Conservation (phyloP, 2,113 vertebrate genomes). For the Pygoscelis adeliae region DNA sequence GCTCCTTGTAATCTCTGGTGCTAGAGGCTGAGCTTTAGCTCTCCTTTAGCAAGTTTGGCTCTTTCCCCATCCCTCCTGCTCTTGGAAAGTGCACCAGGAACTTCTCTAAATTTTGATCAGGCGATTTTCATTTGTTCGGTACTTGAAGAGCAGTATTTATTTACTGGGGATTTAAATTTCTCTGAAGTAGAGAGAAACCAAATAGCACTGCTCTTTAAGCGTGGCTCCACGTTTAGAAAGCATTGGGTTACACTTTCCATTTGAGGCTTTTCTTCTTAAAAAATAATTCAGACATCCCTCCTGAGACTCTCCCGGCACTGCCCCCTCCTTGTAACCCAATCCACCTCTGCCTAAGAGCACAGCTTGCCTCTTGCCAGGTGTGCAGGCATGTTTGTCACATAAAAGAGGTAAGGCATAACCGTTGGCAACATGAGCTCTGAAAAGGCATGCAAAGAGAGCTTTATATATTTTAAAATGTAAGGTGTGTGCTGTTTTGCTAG, state of each 20-base stretch:
- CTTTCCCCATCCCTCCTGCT: neutral
- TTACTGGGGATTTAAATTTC: slow-evolving; percentile 64
- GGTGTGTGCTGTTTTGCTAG: neutral
- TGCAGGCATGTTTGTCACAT: slow-evolving; percentile 41
- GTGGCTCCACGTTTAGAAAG: slow-evolving; percentile 50
- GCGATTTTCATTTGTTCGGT: slow-evolving; percentile 51
- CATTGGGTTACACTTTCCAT: slow-evolving; percentile 71
- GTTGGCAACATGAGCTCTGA: slow-evolving; percentile 24
- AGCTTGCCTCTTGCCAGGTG: slow-evolving; percentile 52
- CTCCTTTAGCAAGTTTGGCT: neutral
- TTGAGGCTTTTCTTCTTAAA: slow-evolving; percentile 71
- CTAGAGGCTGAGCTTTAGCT: neutral
- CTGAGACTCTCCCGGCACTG: slow-evolving; percentile 34
- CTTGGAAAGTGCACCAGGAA: neutral
- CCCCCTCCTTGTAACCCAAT: slow-evolving; percentile 59
- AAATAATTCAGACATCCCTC: slow-evolving; percentile 54
- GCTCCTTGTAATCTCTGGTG: neutral
- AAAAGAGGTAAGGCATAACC: slow-evolving; percentile 1
- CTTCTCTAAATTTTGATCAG: slow-evolving; percentile 32
- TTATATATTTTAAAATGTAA: neutral
- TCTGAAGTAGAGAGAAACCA: slow-evolving; percentile 57
- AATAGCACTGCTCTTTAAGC: slow-evolving; percentile 61
- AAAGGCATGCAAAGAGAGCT: neutral
- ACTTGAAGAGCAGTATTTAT: slow-evolving; percentile 60
- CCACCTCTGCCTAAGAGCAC: neutral